Percentiles rank a stretch among this genome's conserved stretches.
These are phyloP conservation scores for Seriola rivoliana DNA, from an alignment of 2,113 vertebrate species.

Conservation along the genomic window DNA sequence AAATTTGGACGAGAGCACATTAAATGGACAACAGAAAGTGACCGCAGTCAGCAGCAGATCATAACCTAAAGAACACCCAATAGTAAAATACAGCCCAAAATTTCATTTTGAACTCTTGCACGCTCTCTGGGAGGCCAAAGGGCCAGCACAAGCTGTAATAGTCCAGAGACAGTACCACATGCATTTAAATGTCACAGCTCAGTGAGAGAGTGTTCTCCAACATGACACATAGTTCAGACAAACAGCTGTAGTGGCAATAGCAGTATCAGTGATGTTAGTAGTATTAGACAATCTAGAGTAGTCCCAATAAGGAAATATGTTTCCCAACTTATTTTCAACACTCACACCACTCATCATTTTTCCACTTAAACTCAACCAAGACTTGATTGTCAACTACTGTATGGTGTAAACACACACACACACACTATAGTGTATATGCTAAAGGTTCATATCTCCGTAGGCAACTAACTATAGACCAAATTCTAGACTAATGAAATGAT, in stretches of 20 bases:
- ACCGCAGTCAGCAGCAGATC: neutral
- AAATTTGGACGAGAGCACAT: neutral
- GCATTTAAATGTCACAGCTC: conserved; percentile 54
- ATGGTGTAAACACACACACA: neutral
- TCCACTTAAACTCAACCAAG: neutral
- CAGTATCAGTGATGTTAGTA: neutral
- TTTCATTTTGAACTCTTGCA: conserved; percentile 12
- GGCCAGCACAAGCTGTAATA: neutral
- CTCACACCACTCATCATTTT: neutral
- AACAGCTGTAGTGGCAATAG: conserved; percentile 19
- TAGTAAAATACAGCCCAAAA: conserved; percentile 19
- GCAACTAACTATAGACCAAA: neutral
- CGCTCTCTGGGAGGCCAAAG: conserved; percentile 20
- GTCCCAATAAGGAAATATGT: neutral
- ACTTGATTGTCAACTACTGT: neutral
- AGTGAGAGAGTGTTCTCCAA: conserved; percentile 36
- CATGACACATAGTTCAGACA: conserved; percentile 18
- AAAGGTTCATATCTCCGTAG: neutral
- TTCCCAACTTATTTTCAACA: neutral
- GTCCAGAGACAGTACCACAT: neutral
- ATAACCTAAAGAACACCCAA: neutral
- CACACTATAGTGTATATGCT: neutral
- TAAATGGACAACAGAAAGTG: neutral
- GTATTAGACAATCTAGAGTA: neutral
- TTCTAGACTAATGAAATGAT: neutral